These are phyloP conservation scores for Drosophila yakuba DNA, from an alignment of 1,140 invertebrate genomes.

Conservation along the genomic window DNA sequence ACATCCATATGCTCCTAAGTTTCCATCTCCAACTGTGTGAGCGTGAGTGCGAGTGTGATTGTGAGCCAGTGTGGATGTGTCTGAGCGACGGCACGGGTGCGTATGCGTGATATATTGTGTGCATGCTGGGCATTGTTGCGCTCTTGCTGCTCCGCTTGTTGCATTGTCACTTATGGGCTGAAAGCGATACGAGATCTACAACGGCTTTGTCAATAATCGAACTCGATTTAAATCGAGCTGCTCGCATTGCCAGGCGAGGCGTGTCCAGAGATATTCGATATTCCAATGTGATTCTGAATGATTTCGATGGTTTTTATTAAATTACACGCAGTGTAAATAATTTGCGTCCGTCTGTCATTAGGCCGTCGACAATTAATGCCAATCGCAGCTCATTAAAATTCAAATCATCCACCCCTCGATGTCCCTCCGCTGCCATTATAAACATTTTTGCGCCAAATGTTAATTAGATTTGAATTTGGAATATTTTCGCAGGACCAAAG, in stretches of 20 bases:
- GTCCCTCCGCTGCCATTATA: constrained; percentile 29
- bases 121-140: constrained; percentile 58
- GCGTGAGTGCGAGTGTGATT: background rate
- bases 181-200: constrained; percentile 62
- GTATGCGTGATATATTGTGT: constrained; percentile 43
- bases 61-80: background rate
- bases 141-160: constrained; percentile 68
- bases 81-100: constrained; percentile 6
- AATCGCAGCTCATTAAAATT: constrained; percentile 76
- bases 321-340: constrained; percentile 46
- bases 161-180: constrained; percentile 69
- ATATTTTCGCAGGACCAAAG: constrained; percentile 42
- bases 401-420: constrained; percentile 36
- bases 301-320: constrained; percentile 33
- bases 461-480: constrained; percentile 77
- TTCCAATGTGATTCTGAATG: background rate
- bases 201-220: constrained; percentile 55
- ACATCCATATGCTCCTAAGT: constrained; percentile 65
- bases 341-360: constrained; percentile 38
- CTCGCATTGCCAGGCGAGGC: constrained; percentile 16
- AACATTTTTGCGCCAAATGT: constrained; percentile 63
- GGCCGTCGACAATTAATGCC: constrained; percentile 65
- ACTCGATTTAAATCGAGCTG: constrained; percentile 38
- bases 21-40: constrained; percentile 19
- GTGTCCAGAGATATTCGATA: constrained; percentile 22